Conservation (phyloP, 1,140 invertebrate species). For the Drosophila sturtevanti region DNA sequence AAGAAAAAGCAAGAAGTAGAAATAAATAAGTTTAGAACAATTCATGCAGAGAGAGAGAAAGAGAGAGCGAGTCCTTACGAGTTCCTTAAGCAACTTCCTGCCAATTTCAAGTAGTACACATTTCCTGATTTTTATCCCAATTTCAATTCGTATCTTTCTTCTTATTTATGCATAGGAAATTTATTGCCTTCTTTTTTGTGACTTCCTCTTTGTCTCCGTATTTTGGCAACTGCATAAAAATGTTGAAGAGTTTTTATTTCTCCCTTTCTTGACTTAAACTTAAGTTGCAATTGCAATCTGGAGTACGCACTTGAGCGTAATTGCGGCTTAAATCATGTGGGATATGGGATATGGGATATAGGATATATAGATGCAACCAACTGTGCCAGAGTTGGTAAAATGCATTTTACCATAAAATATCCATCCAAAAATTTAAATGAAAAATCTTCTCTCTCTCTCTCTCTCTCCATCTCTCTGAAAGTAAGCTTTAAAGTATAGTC, state of each 20-base stretch:
- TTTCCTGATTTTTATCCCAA: slow-evolving; percentile 45
- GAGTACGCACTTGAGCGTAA: slow-evolving; percentile 77
- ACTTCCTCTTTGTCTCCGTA: slow-evolving; percentile 72
- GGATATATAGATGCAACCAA: slow-evolving; percentile 25
- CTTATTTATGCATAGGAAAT: slow-evolving; percentile 74
- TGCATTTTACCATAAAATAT: slow-evolving; percentile 69
- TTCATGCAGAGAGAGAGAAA: slow-evolving; percentile 1
- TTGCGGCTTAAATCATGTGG: slow-evolving; percentile 51
- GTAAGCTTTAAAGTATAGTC: slow-evolving; percentile 26
- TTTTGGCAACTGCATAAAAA: slow-evolving; percentile 69
- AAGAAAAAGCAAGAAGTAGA: slow-evolving; percentile 14
- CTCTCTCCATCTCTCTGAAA: not conserved
- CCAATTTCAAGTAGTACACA: slow-evolving; percentile 56
- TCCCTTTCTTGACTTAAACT: slow-evolving; percentile 19
- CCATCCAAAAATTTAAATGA: slow-evolving; percentile 73
- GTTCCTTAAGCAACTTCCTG: slow-evolving; percentile 65
- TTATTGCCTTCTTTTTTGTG: slow-evolving; percentile 55
- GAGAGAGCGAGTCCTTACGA: too few relatives aligned
- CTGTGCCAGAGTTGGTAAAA: slow-evolving; percentile 35
- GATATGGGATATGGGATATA: slow-evolving; percentile 15
- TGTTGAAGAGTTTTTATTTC: not conserved
- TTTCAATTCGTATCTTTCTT: slow-evolving; percentile 43
- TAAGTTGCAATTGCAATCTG: slow-evolving; percentile 69
- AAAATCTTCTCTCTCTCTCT: slow-evolving; percentile 23
- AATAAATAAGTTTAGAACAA: not conserved